Evolutionary conservation across 2,888 invertebrate species (phyloP).

Genomic region (Dolomedes plantarius): DNA sequence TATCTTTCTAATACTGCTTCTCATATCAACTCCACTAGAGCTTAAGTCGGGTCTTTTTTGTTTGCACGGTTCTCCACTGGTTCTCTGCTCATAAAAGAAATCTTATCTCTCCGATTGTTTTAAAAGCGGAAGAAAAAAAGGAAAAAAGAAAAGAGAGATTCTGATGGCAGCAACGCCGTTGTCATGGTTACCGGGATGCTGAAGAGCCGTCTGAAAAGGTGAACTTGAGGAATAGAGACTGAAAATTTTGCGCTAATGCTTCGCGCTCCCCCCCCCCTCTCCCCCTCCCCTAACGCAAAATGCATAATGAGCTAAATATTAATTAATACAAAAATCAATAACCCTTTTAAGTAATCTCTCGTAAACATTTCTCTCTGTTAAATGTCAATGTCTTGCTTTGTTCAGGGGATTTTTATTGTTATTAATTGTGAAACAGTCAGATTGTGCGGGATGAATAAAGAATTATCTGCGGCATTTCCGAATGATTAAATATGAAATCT

Average conservation of each 20-base stretch:
- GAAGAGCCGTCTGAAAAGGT: not conserved
- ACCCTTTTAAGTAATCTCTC: not conserved
- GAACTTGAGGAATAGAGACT: not conserved
- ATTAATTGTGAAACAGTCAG: no score
- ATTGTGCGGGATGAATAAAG: no score
- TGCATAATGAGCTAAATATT: conserved; percentile 3
- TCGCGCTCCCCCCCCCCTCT: not conserved
- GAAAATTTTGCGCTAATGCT: not conserved
- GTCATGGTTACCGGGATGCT: conserved; percentile 6
- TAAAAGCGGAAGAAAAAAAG: not conserved
- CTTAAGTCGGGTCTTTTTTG: not conserved
- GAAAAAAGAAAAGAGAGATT: not conserved
- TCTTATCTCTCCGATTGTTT: not conserved
- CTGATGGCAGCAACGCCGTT: not conserved
- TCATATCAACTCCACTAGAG: conserved; percentile 7
- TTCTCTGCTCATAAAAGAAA: not conserved
- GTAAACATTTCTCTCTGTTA: no score
- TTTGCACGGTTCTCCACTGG: not conserved
- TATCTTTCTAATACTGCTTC: not conserved
- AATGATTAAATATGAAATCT: no score
- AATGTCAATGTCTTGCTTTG: no score
- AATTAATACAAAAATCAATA: conserved; percentile 10
- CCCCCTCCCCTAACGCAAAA: not conserved
- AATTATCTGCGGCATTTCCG: no score
- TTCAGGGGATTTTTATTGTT: no score